Evolutionary conservation across 2,888 invertebrate genomes (phyloP), one percentile per base, ranked within the genome.

Genomic region (Stenolophus ochropezus): DNA sequence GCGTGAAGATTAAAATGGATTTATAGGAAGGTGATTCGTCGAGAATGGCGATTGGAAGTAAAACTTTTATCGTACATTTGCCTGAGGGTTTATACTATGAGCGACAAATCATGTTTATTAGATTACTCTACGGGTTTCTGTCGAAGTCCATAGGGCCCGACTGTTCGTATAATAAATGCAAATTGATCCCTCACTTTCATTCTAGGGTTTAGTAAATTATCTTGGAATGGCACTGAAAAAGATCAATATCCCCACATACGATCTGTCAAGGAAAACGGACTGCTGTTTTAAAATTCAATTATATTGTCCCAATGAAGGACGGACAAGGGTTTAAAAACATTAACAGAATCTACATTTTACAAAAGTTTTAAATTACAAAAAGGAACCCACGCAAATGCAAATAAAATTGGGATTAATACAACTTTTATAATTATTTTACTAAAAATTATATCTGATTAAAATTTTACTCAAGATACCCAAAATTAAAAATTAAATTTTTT

Each of bases 101-200:
- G 69, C 69, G 69, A 69, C 69, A 69, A 69, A 69, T 69, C 69
- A 69, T 69, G 69, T 69, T 69, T 69, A 69, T 69, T 69, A 69
- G 69, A 69, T 69, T 69, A 69, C 69, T 69, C 69, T 69, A 69
- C 69, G 69, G 69, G 69, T 69, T 69, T 69, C 69, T 69, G 69
- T 69, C 69, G 69, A 69, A 69, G 33, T 69, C 69, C 69, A 69
- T 69, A 69, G 69, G 69, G 69, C 42, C 42, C 69, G 14, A 69
- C 69, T 69, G 69, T 69, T 27, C 69, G 69, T 33, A 69, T 42
- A 69, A 69, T 69, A 69, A 69, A 69, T 69, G 69, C 69, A 42
- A 69, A 69, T 69, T 69, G 69, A 42, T 69, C 69, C 69, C 69
- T 69, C 69, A 69, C 69, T 69, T 69, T 69, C 69, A 69, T 69